Evolutionary conservation across 2,888 invertebrate species (phyloP).

Genomic region (Beris chalybata): DNA sequence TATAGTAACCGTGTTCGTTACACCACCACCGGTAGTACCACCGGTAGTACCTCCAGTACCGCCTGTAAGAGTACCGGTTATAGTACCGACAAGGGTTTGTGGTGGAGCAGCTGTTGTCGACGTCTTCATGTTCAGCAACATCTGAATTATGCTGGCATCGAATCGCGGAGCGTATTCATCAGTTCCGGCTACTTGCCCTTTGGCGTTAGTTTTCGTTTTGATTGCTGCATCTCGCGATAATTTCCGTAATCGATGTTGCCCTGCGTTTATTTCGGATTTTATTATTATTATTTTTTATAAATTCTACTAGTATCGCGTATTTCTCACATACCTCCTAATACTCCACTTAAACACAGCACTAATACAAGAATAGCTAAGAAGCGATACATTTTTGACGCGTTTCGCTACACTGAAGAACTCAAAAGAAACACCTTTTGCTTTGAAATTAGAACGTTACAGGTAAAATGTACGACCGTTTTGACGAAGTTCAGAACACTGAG

Average conservation of each 20-base stretch:
- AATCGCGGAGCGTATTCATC: not conserved
- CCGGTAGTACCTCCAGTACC: not conserved
- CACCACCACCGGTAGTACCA: not conserved
- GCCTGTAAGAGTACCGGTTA: conserved; percentile 8
- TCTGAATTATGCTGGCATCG: not conserved
- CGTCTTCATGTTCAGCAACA: not conserved
- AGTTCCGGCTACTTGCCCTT: not conserved
- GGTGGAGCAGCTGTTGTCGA: not conserved
- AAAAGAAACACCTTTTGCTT: not conserved
- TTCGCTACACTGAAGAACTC: not conserved
- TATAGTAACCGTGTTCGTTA: too few species aligned
- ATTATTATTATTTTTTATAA: too few species aligned
- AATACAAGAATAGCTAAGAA: not conserved
- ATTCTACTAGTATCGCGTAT: too few species aligned
- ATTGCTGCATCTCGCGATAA: not conserved
- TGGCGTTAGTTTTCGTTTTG: not conserved
- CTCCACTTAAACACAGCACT: not conserved
- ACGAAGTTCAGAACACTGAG: conserved; percentile 1
- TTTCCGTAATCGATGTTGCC: not conserved
- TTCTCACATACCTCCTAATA: too few species aligned
- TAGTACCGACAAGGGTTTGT: not conserved
- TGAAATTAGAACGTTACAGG: too few species aligned
- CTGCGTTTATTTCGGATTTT: not conserved
- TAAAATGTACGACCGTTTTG: not conserved
- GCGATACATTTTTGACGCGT: conserved; percentile 3